Percentiles rank a stretch among this genome's conserved stretches.
Evolutionary conservation across 2,113 vertebrate genomes (phyloP).

Genomic region (Carollia perspicillata): DNA sequence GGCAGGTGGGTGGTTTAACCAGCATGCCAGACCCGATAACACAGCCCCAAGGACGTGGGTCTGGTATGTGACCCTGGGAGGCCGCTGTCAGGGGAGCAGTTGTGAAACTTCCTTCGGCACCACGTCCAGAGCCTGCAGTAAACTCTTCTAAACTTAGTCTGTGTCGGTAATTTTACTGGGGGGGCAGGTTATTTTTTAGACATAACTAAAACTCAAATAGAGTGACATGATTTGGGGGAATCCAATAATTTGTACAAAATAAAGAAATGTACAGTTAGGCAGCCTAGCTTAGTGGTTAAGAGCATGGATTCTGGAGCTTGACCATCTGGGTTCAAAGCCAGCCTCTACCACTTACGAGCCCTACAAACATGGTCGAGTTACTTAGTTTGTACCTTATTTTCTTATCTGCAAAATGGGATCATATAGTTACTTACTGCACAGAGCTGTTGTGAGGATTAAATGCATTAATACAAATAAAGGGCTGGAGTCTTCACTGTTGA

Average conservation of each 20-base stretch:
- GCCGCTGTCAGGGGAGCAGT: background rate
- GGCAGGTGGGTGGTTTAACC: background rate
- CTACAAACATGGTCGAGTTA: background rate
- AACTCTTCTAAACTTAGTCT: conserved; percentile 12
- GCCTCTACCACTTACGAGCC: background rate
- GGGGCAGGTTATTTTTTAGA: background rate
- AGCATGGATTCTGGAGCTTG: background rate
- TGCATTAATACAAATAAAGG: background rate
- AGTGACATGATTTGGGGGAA: background rate
- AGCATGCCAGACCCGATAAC: background rate
- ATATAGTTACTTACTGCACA: background rate
- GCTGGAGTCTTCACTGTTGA: background rate
- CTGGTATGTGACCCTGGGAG: background rate
- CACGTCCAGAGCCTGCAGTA: background rate
- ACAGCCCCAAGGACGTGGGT: background rate
- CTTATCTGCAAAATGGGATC: background rate
- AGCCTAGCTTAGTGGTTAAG: background rate
- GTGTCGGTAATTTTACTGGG: background rate
- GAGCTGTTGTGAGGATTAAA: background rate
- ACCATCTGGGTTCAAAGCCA: background rate
- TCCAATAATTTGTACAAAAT: background rate
- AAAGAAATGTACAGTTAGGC: background rate
- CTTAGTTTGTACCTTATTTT: background rate
- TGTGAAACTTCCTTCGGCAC: background rate
- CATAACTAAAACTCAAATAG: background rate